These are phyloP conservation scores for Elysia chlorotica DNA, from an alignment of 1,140 invertebrate genomes.

Conservation along the genomic window DNA sequence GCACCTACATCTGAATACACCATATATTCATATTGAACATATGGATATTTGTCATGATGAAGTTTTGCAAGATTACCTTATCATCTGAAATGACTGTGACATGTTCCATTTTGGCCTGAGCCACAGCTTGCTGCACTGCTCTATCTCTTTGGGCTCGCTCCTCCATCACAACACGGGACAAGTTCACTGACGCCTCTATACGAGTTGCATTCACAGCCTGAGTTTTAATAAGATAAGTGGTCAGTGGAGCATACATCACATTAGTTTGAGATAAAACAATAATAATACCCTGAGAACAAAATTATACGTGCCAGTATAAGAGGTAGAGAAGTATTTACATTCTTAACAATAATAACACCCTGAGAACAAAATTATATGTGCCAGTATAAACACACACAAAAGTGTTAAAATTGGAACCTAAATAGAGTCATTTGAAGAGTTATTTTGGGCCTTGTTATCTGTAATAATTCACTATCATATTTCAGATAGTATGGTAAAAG, in stretches of 20 bases:
- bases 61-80: slow-evolving; percentile 22
- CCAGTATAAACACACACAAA: not conserved
- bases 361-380: not conserved
- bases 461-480: too few relatives aligned
- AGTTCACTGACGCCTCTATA: slow-evolving; percentile 56
- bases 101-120: slow-evolving; percentile 45
- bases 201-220: slow-evolving; percentile 54
- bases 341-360: not conserved
- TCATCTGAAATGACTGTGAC: slow-evolving; percentile 51
- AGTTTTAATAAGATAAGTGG: too few relatives aligned
- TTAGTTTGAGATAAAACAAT: not conserved
- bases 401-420: too few relatives aligned
- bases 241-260: too few relatives aligned
- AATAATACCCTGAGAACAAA: not conserved
- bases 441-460: too few relatives aligned
- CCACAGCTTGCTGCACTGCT: slow-evolving; percentile 57
- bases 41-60: not conserved
- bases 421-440: too few relatives aligned
- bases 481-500: too few relatives aligned
- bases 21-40: not conserved
- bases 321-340: too few relatives aligned
- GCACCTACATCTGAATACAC: not conserved
- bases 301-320: not conserved
- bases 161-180: slow-evolving; percentile 57
- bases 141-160: slow-evolving; percentile 58